phyloP scores from a whole-genome alignment of 1,140 invertebrate genomes.

The Babylonia areolata region DNA sequence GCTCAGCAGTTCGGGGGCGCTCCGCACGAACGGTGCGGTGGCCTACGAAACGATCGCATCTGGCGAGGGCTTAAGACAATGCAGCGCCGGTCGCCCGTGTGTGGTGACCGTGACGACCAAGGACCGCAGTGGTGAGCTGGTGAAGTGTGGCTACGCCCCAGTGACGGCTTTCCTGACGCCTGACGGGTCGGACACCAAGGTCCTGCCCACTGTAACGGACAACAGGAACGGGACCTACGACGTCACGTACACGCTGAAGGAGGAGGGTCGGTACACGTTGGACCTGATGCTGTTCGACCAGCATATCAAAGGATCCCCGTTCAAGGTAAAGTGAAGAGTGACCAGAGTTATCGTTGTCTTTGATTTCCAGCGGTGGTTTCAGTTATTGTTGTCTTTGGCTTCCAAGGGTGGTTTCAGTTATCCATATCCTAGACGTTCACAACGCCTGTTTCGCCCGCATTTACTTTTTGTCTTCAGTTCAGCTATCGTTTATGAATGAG shows the following conservation, averaged over 20 bases:
- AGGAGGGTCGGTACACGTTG: slow-evolving; percentile 75
- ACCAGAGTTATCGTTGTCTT: no score
- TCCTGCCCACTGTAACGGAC: slow-evolving; percentile 74
- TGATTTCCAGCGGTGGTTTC: no score
- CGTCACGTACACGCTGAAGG: slow-evolving; percentile 74
- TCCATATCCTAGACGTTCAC: no score
- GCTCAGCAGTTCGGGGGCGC: slow-evolving; percentile 71
- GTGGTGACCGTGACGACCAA: slow-evolving; percentile 75
- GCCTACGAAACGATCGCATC: slow-evolving; percentile 76
- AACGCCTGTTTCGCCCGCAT: no score
- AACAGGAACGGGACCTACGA: slow-evolving; percentile 78
- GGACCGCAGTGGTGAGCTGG: slow-evolving; percentile 74
- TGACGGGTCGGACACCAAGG: slow-evolving; percentile 53
- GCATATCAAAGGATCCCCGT: slow-evolving; percentile 78
- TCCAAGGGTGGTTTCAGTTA: no score
- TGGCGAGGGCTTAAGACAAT: slow-evolving; percentile 76
- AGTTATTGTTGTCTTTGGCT: no score
- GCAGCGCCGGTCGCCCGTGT: slow-evolving; percentile 68
- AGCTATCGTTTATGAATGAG: no score
- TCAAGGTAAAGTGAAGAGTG: slow-evolving; percentile 67
- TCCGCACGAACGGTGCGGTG: slow-evolving; percentile 76
- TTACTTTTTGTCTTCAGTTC: no score
- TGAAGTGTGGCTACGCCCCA: slow-evolving; percentile 68
- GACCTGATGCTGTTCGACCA: slow-evolving; percentile 76
- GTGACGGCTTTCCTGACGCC: slow-evolving; percentile 62